These are phyloP conservation scores for Pyrrhosoma nymphula DNA, from an alignment of 2,888 invertebrate species.

Conservation along the genomic window DNA sequence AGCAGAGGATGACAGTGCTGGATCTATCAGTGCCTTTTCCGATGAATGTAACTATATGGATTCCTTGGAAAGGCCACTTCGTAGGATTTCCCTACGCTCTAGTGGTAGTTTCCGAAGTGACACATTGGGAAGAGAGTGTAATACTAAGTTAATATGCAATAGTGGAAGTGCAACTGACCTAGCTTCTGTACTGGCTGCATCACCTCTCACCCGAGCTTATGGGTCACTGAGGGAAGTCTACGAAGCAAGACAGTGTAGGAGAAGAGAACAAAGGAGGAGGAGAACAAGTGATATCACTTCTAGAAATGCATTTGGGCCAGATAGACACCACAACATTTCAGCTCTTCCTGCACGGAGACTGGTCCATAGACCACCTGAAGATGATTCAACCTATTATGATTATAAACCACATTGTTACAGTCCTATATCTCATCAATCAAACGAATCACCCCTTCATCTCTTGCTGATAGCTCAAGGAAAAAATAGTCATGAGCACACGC, in stretches of 20 bases:
- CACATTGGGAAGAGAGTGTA: slow-evolving; percentile 70
- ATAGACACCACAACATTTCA: slow-evolving; percentile 24
- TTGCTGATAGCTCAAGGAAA: not conserved
- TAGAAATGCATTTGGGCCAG: slow-evolving; percentile 5
- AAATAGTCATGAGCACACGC: not conserved
- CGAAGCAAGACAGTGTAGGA: slow-evolving; percentile 79
- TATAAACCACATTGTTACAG: slow-evolving; percentile 7
- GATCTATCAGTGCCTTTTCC: slow-evolving; percentile 68
- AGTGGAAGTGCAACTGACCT: slow-evolving; percentile 63
- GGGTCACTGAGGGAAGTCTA: slow-evolving; percentile 88
- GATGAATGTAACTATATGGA: slow-evolving; percentile 76
- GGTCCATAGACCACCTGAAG: not conserved
- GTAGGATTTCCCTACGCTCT: slow-evolving; percentile 83
- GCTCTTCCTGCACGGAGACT: slow-evolving; percentile 49
- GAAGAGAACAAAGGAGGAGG: slow-evolving; percentile 48
- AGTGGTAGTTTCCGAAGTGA: slow-evolving; percentile 86
- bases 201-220: slow-evolving; percentile 80
- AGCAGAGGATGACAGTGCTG: slow-evolving; percentile 69
- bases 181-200: slow-evolving; percentile 72
- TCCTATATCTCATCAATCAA: not conserved
- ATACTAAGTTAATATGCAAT: not conserved
- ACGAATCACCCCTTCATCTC: not conserved
- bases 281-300: slow-evolving; percentile 68
- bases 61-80: slow-evolving; percentile 80
- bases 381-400: slow-evolving; percentile 5